These are phyloP conservation scores for Drosophila varians DNA, from an alignment of 1,140 invertebrate species.

Conservation along the genomic window DNA sequence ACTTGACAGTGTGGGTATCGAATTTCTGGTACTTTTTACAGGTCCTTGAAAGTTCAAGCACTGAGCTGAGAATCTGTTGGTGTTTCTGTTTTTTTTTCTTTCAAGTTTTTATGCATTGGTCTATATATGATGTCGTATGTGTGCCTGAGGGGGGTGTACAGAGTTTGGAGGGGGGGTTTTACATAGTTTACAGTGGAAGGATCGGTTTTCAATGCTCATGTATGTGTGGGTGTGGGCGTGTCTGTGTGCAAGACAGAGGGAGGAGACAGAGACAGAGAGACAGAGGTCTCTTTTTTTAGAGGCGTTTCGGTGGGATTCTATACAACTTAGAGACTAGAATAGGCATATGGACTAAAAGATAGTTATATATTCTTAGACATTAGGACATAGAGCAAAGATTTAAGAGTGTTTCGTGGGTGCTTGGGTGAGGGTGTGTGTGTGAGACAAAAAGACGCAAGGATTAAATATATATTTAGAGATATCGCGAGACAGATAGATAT, in stretches of 20 bases:
- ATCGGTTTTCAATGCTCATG: conserved; percentile 22
- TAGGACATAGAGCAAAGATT: conserved; percentile 27
- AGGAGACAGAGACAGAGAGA: conserved; percentile 45
- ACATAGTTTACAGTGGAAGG: conserved; percentile 55
- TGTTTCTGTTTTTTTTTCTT: conserved; percentile 1
- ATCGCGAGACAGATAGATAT: conserved; percentile 11
- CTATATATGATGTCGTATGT: conserved; percentile 19
- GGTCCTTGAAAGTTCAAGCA: conserved; percentile 20
- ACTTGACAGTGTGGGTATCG: too few species aligned
- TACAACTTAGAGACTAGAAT: conserved; percentile 67
- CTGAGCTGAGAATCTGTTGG: conserved; percentile 34
- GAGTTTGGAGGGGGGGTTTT: conserved; percentile 31
- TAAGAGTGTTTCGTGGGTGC: neutral
- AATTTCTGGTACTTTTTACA: neutral
- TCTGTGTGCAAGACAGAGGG: conserved; percentile 21
- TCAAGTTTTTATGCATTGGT: conserved; percentile 1
- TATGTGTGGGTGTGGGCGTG: conserved; percentile 24
- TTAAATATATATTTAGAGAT: conserved; percentile 3
- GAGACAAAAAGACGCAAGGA: conserved; percentile 13
- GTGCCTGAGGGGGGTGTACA: conserved; percentile 47
- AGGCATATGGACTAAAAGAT: conserved; percentile 48
- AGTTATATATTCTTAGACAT: conserved; percentile 44
- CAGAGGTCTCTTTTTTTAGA: conserved; percentile 27
- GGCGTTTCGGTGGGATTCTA: conserved; percentile 38
- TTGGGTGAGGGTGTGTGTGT: neutral